Conservation (phyloP, 2,888 invertebrate species). For the Thalpophila matura region DNA sequence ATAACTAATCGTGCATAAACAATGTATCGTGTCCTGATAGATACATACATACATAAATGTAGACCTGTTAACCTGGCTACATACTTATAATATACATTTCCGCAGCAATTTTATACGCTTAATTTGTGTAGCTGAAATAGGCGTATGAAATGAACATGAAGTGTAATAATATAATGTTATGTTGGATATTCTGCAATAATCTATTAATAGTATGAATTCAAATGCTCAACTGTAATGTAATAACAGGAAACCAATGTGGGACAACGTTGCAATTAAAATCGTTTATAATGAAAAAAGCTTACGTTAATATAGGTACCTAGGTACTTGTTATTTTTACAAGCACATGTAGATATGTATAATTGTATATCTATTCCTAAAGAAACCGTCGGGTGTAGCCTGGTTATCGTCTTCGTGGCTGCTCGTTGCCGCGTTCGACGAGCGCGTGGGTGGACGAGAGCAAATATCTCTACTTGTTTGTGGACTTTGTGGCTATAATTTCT, state of each 20-base stretch:
- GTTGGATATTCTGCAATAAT: slow-evolving; percentile 35
- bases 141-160: slow-evolving; percentile 5
- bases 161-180: slow-evolving; percentile 20
- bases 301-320: background rate
- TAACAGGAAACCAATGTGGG: slow-evolving; percentile 57
- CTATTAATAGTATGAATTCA: slow-evolving; percentile 54
- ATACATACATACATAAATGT: slow-evolving; percentile 29
- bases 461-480: slow-evolving; percentile 47
- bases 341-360: slow-evolving; percentile 19
- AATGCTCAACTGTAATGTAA: slow-evolving; percentile 43
- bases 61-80: slow-evolving; percentile 38
- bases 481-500: slow-evolving; percentile 42
- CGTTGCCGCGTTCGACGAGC: slow-evolving; percentile 14
- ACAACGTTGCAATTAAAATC: slow-evolving; percentile 36
- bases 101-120: background rate
- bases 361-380: slow-evolving; percentile 39
- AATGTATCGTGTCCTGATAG: slow-evolving; percentile 48
- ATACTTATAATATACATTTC: background rate
- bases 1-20: slow-evolving; percentile 66
- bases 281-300: slow-evolving; percentile 17
- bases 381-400: slow-evolving; percentile 28
- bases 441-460: slow-evolving; percentile 57
- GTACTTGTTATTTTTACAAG: slow-evolving; percentile 12
- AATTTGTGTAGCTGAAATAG: slow-evolving; percentile 9
- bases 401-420: slow-evolving; percentile 29